Conservation (phyloP, 2,113 vertebrate species). For the Acrocephalus arundinaceus region DNA sequence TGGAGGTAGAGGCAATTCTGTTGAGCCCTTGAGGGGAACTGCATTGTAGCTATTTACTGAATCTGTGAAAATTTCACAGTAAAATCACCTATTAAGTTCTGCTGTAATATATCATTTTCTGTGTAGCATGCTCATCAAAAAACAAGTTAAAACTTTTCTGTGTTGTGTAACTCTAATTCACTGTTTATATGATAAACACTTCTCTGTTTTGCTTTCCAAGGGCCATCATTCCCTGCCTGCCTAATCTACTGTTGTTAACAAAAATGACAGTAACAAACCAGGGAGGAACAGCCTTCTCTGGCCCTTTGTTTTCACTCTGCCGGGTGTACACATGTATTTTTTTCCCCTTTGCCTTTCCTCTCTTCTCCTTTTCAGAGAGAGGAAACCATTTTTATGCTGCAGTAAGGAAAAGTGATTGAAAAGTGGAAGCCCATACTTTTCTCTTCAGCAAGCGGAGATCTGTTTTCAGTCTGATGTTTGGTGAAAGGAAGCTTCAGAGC, state of each 20-base stretch:
- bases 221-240: background rate
- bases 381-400: background rate
- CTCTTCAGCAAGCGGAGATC: conserved; percentile 24
- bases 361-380: background rate
- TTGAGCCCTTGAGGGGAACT: background rate
- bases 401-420: conserved; percentile 25
- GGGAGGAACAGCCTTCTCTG: background rate
- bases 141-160: background rate
- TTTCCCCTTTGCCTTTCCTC: background rate
- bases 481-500: conserved; percentile 59
- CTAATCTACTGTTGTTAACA: conserved; percentile 16
- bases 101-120: background rate
- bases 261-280: background rate
- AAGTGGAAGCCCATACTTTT: conserved; percentile 43
- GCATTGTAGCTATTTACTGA: background rate
- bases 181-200: conserved; percentile 51
- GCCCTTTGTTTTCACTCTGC: background rate
- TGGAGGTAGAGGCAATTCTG: background rate
- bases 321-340: background rate
- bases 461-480: conserved; percentile 55
- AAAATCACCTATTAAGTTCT: background rate
- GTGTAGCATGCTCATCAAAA: background rate
- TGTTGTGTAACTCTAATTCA: conserved; percentile 11
- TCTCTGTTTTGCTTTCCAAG: conserved; percentile 47
- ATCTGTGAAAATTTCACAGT: background rate